phyloP scores from a whole-genome alignment of 2,797 vertebrate species.

The Cyclura pinguis region DNA sequence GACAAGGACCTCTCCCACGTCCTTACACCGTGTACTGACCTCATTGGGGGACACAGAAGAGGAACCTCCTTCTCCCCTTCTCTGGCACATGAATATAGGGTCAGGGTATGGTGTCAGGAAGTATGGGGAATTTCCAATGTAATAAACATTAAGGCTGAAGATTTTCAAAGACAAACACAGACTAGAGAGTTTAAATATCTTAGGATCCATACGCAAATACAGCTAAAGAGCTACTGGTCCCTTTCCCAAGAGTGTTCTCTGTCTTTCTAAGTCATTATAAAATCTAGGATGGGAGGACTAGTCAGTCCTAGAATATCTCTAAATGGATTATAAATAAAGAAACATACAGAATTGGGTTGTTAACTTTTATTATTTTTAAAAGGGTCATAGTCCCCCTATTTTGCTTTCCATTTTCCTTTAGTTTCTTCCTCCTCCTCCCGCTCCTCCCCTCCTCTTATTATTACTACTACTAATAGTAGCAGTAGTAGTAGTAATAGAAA shows the following conservation, averaged over 20 bases:
- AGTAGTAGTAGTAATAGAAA: no score
- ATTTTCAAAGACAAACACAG: not conserved
- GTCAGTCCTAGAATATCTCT: not conserved
- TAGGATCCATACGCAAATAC: no score
- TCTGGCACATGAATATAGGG: no score
- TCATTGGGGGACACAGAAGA: no score
- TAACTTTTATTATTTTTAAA: slow-evolving; percentile 16
- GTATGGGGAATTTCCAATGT: not conserved
- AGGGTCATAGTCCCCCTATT: not conserved
- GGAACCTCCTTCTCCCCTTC: no score
- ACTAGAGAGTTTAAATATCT: not conserved
- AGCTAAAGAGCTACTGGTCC: not conserved
- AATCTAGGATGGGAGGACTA: not conserved
- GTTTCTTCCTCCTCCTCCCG: slow-evolving; percentile 1
- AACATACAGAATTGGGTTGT: not conserved
- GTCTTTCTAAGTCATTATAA: not conserved
- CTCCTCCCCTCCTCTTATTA: no score
- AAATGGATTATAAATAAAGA: not conserved
- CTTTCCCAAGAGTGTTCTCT: not conserved
- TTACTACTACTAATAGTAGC: no score
- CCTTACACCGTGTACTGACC: no score
- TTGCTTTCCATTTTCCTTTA: slow-evolving; percentile 8
- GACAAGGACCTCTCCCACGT: no score
- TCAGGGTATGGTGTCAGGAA: not conserved
- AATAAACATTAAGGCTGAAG: not conserved